Conservation (phyloP, 1,140 invertebrate species). For the Dendroctonus valens region DNA sequence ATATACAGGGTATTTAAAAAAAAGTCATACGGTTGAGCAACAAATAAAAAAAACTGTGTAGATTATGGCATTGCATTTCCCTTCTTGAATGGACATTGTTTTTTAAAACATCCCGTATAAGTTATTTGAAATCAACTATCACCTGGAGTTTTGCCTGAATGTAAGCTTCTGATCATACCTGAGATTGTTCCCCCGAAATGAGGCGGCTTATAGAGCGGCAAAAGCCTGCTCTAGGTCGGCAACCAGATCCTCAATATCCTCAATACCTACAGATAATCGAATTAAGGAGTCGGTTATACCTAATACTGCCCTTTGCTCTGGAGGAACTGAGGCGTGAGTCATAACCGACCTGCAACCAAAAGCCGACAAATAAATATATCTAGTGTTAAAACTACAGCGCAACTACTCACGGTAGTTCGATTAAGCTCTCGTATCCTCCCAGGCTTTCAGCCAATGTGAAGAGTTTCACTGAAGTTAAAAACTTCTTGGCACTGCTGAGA, state of each 20-base stretch:
- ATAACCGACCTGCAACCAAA: constrained; percentile 60
- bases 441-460: constrained; percentile 93
- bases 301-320: constrained; percentile 66
- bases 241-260: constrained; percentile 83
- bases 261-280: constrained; percentile 88
- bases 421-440: constrained; percentile 93
- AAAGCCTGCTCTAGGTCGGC: constrained; percentile 85
- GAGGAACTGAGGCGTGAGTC: constrained; percentile 80
- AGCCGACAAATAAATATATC: background rate
- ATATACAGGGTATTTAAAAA: no score
- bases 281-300: constrained; percentile 88
- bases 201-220: constrained; percentile 23
- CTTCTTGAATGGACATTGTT: no score
- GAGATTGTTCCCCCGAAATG: no score
- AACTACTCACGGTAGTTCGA: constrained; percentile 75
- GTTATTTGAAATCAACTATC: no score
- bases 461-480: constrained; percentile 75
- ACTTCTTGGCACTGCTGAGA: constrained; percentile 71
- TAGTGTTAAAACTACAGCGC: background rate
- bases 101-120: no score
- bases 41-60: no score
- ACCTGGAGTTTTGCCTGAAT: background rate
- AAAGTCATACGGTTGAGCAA: no score
- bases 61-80: no score
- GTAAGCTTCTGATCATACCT: no score